phyloP scores from a whole-genome alignment of 2,113 vertebrate genomes.

The Crotalus helleri region DNA sequence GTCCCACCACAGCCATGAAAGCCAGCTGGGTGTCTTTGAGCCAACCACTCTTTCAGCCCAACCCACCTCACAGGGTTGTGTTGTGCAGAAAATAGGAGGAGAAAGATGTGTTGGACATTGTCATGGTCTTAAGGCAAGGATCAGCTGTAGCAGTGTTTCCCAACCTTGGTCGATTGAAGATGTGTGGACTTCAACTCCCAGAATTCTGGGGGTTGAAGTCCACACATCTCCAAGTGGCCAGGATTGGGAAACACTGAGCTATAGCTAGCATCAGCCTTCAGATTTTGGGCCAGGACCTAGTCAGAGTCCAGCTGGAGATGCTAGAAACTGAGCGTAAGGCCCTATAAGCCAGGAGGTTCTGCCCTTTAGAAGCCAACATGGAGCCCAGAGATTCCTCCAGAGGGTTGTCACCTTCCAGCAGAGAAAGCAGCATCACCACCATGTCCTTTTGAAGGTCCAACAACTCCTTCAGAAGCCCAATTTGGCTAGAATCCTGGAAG shows the following conservation, averaged over 20 bases:
- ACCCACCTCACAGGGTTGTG: background rate
- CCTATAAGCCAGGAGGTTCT: background rate
- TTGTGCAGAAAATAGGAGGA: background rate
- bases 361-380: background rate
- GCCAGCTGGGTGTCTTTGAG: background rate
- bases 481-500: slow-evolving; percentile 89
- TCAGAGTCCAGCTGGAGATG: background rate
- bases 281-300: no score
- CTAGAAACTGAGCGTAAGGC: background rate
- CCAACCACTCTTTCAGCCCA: no score
- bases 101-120: background rate
- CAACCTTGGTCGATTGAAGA: no score
- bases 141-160: background rate
- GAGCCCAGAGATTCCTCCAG: background rate
- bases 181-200: no score
- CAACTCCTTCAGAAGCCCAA: slow-evolving; percentile 90
- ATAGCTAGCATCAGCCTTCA: background rate
- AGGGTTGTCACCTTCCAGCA: slow-evolving; percentile 78
- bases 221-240: no score
- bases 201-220: no score
- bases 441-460: slow-evolving; percentile 96
- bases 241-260: background rate
- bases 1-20: background rate
- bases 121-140: background rate
- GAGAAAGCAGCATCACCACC: slow-evolving; percentile 94